Percentiles rank a stretch among this genome's conserved stretches.
Evolutionary conservation across 2,113 vertebrate genomes (phyloP).

Genomic region (Damaliscus lunatus): DNA sequence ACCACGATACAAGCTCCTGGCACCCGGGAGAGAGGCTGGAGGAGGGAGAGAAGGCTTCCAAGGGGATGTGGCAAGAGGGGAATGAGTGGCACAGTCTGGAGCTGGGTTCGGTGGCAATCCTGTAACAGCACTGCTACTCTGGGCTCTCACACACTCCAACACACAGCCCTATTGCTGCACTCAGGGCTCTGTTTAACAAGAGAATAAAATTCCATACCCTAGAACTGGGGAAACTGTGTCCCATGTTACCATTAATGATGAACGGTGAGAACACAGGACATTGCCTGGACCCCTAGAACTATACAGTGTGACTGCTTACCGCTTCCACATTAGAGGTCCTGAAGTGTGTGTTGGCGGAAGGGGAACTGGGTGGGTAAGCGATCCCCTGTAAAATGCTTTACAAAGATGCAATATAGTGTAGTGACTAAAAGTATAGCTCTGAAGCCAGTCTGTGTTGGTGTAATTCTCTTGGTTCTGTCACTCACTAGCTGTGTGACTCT

Average conservation of each 20-base stretch:
- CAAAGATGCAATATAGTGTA: neutral
- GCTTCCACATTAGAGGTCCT: neutral
- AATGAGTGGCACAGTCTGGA: neutral
- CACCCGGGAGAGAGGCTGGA: neutral
- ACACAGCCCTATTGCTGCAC: neutral
- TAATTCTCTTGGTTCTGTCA: neutral
- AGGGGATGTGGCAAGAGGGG: neutral
- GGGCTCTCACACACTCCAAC: neutral
- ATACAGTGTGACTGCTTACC: neutral
- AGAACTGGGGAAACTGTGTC: neutral
- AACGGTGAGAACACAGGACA: neutral
- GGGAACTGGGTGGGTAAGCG: neutral
- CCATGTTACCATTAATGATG: neutral
- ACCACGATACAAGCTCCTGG: neutral
- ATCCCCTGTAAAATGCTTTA: neutral
- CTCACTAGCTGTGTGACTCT: neutral
- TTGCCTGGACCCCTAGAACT: neutral
- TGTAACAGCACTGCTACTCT: neutral
- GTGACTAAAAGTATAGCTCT: neutral
- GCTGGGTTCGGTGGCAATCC: fast-evolving
- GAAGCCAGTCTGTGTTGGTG: neutral
- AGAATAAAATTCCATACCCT: neutral
- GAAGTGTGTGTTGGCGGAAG: neutral
- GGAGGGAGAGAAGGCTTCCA: neutral
- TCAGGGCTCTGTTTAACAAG: neutral